Evolutionary conservation across 2,888 invertebrate species (phyloP).

Genomic region (Augochlorella aurata): DNA sequence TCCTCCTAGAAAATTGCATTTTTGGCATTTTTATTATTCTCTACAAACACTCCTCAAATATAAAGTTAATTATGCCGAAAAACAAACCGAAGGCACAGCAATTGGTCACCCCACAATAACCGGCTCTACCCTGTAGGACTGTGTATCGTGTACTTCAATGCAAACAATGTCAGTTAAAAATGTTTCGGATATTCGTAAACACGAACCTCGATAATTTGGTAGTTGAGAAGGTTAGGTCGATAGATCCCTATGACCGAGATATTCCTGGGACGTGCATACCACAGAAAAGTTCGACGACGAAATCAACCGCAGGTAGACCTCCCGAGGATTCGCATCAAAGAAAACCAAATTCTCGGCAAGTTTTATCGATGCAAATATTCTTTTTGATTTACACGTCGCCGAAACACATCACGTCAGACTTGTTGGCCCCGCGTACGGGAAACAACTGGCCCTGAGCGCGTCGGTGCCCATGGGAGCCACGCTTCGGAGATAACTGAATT

Average conservation of each 20-base stretch:
- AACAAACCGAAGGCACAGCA: too few species aligned
- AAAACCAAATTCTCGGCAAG: conserved; percentile 60
- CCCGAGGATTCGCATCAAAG: conserved; percentile 60
- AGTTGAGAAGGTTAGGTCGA: neutral
- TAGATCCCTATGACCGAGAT: conserved; percentile 43
- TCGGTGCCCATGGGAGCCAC: conserved; percentile 46
- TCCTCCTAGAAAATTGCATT: too few species aligned
- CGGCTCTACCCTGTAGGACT: neutral
- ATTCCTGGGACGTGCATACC: conserved; percentile 19
- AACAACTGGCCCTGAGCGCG: conserved; percentile 61
- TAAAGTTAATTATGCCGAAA: too few species aligned
- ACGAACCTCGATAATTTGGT: neutral
- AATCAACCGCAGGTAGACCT: conserved; percentile 46
- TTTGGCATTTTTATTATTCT: too few species aligned
- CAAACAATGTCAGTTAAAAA: neutral
- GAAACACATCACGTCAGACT: conserved; percentile 55
- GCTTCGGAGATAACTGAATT: conserved; percentile 63
- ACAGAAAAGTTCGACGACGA: conserved; percentile 38
- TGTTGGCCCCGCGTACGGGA: conserved; percentile 24
- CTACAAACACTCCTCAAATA: too few species aligned
- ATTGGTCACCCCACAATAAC: too few species aligned
- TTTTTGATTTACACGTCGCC: conserved; percentile 65
- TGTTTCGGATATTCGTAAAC: neutral
- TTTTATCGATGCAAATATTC: conserved; percentile 71
- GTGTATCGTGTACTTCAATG: neutral